Percentiles rank a stretch among this genome's conserved stretches.
These are phyloP conservation scores for Oscheius sp. DNA, from an alignment of 2,888 invertebrate species.

Conservation along the genomic window DNA sequence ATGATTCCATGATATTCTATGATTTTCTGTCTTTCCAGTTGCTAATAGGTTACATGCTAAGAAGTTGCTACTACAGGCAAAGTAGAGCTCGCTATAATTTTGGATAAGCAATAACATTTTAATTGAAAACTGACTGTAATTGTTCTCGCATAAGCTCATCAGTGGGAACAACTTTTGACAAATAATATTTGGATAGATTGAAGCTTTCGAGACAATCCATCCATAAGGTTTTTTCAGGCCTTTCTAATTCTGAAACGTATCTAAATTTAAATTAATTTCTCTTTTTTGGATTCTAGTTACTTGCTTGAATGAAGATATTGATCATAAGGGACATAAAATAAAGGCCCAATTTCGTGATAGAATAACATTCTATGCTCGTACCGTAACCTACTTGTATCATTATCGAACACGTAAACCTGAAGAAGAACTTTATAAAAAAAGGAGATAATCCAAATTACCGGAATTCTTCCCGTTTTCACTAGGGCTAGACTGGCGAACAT, in stretches of 20 bases:
- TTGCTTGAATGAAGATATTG: constrained; percentile 28
- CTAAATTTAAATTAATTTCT: not conserved
- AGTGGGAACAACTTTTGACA: not conserved
- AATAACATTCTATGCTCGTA: constrained; percentile 44
- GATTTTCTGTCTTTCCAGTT: constrained; percentile 12
- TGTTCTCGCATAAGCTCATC: constrained; percentile 17
- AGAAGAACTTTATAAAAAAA: constrained; percentile 1
- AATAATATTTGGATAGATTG: constrained; percentile 4
- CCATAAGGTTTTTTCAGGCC: not conserved
- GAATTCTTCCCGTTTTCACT: constrained; percentile 33
- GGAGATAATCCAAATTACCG: constrained; percentile 12
- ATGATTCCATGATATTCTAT: not conserved
- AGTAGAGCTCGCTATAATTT: constrained; percentile 6
- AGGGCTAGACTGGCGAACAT: constrained; percentile 23
- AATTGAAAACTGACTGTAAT: constrained; percentile 12
- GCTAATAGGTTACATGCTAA: constrained; percentile 25
- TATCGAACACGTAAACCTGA: constrained; percentile 39
- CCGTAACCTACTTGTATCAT: constrained; percentile 38
- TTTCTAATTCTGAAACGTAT: not conserved
- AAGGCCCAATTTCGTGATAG: constrained; percentile 34
- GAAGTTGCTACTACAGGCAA: constrained; percentile 28
- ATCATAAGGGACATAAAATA: constrained; percentile 37
- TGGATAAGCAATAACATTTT: not conserved
- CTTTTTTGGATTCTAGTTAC: not conserved
- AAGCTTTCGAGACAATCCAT: constrained; percentile 11